Percentiles rank a stretch among this genome's conserved stretches.
Evolutionary conservation across 2,113 vertebrate genomes (phyloP).

Genomic region (Bubo scandiacus): DNA sequence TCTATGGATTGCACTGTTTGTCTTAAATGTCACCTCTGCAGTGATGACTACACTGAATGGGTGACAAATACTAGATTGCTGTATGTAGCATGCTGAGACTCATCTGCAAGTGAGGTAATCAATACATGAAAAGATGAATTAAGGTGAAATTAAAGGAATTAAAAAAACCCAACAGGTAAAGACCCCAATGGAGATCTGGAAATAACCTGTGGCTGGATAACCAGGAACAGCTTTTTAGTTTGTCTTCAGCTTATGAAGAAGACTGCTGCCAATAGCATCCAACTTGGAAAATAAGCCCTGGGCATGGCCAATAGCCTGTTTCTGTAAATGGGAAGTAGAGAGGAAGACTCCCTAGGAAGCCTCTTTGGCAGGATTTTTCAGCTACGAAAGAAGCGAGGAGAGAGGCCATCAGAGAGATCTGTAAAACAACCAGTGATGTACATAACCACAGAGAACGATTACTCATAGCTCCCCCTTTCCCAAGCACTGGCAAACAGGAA

Average conservation of each 20-base stretch:
- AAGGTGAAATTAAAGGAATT: neutral
- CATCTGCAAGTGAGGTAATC: neutral
- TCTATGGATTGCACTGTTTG: neutral
- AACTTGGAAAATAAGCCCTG: neutral
- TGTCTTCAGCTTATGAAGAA: neutral
- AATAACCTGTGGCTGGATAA: neutral
- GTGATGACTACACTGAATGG: rapidly evolving
- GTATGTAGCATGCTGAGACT: neutral
- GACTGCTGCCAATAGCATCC: neutral
- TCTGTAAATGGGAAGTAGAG: neutral
- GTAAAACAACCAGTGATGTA: neutral
- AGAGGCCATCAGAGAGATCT: neutral
- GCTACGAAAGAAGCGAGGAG: neutral
- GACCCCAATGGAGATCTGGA: neutral
- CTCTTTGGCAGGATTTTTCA: neutral
- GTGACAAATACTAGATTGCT: neutral
- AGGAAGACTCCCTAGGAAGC: neutral
- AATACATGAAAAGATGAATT: neutral
- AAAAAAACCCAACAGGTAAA: neutral
- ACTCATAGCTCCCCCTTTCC: neutral
- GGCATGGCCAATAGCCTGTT: neutral
- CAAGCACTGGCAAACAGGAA: neutral
- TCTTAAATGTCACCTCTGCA: neutral
- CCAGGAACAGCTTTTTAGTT: neutral
- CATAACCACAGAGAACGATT: rapidly evolving